Conservation (phyloP, 2,113 vertebrate species). For the Hemiscyllium ocellatum region DNA sequence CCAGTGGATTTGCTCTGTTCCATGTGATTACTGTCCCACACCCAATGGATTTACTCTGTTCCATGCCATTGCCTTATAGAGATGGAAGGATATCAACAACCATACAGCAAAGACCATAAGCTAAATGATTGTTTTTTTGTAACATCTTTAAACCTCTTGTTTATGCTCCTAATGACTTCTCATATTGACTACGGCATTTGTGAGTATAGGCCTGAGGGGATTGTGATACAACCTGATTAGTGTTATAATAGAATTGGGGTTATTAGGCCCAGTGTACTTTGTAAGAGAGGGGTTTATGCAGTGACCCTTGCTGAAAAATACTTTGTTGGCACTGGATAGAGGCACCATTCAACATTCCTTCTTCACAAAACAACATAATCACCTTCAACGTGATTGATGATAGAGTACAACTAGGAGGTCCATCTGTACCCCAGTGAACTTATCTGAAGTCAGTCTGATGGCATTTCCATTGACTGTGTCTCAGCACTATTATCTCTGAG, state of each 20-base stretch:
- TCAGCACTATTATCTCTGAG: not conserved
- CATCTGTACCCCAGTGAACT: not conserved
- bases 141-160: no score
- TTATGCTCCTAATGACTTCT: not conserved
- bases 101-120: not conserved
- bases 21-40: no score
- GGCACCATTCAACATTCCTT: not conserved
- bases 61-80: no score
- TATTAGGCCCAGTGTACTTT: not conserved
- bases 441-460: not conserved
- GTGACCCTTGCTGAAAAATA: not conserved
- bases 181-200: not conserved
- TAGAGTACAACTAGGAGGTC: not conserved
- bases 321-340: not conserved
- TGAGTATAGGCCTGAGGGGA: not conserved
- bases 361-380: not conserved
- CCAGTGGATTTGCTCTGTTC: no score
- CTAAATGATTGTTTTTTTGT: not conserved
- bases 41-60: no score
- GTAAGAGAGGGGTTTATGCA: not conserved
- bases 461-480: not conserved
- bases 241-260: not conserved
- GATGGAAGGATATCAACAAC: no score
- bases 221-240: not conserved
- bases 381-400: not conserved